These are phyloP conservation scores for Tenthredo scrophulariae DNA, from an alignment of 2,888 invertebrate species.

Conservation along the genomic window DNA sequence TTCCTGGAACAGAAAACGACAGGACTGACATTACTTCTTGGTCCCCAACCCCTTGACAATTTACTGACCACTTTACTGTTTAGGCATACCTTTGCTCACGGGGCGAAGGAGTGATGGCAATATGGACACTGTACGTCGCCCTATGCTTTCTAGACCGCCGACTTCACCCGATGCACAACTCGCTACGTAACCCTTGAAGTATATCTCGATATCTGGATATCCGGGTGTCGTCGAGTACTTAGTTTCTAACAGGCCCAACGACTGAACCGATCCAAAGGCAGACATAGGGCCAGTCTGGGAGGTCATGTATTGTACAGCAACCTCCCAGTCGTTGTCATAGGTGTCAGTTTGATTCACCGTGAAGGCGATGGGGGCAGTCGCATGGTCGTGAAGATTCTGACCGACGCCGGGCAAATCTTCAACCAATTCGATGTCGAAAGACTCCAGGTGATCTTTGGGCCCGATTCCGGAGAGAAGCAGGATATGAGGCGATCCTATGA, in stretches of 20 bases:
- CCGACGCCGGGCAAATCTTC: conserved; percentile 85
- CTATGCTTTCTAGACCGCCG: conserved; percentile 71
- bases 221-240: conserved; percentile 80
- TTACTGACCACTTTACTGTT: background rate
- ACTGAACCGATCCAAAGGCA: conserved; percentile 78
- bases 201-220: conserved; percentile 84
- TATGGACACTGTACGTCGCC: conserved; percentile 64
- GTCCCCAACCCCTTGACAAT: background rate
- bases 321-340: conserved; percentile 83
- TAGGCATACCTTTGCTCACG: conserved; percentile 81
- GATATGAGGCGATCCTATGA: conserved; percentile 85
- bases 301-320: conserved; percentile 82
- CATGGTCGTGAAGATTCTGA: conserved; percentile 85
- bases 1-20: conserved; percentile 65
- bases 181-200: conserved; percentile 84
- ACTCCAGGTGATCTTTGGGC: conserved; percentile 81
- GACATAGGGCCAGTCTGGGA: conserved; percentile 83
- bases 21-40: background rate
- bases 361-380: conserved; percentile 82
- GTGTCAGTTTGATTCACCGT: conserved; percentile 78
- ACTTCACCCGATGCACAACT: conserved; percentile 81
- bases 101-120: conserved; percentile 82
- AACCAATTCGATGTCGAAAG: conserved; percentile 81
- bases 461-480: conserved; percentile 85
- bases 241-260: conserved; percentile 82